Conservation (phyloP, 2,888 invertebrate species). For the Pyrrhosoma nymphula region DNA sequence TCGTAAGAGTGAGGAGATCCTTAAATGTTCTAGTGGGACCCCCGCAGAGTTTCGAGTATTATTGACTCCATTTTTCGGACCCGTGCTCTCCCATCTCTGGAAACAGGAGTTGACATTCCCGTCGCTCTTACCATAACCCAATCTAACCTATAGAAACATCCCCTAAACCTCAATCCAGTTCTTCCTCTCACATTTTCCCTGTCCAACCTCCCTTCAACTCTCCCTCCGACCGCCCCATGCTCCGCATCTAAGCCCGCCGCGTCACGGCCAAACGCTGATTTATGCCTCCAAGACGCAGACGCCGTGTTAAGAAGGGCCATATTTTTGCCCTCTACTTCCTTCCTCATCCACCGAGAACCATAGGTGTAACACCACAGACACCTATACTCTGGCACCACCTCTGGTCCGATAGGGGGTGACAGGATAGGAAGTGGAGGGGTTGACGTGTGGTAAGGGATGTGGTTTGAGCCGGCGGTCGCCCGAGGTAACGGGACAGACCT, state of each 20-base stretch:
- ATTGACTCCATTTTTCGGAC: no score
- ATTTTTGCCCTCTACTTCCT: constrained; percentile 43
- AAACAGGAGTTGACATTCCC: no score
- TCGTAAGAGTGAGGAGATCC: no score
- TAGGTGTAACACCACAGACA: neutral
- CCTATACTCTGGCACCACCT: neutral
- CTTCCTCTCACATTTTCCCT: neutral
- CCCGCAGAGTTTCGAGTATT: no score
- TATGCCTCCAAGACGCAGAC: constrained; percentile 54
- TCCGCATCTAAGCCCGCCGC: constrained; percentile 24
- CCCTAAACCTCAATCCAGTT: neutral
- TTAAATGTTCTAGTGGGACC: no score
- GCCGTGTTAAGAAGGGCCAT: constrained; percentile 50
- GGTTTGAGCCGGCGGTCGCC: neutral
- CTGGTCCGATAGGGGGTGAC: neutral
- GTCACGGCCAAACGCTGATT: constrained; percentile 61
- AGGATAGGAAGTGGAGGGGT: neutral
- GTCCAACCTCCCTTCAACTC: neutral
- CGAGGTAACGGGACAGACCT: neutral
- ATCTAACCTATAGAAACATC: no score
- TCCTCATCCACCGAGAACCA: no score
- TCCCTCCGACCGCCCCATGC: neutral
- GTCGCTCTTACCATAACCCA: no score
- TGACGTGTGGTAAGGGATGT: neutral
- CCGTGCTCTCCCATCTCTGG: no score